phyloP scores from a whole-genome alignment of 2,797 vertebrate species.

The Aotus griseimembra region DNA sequence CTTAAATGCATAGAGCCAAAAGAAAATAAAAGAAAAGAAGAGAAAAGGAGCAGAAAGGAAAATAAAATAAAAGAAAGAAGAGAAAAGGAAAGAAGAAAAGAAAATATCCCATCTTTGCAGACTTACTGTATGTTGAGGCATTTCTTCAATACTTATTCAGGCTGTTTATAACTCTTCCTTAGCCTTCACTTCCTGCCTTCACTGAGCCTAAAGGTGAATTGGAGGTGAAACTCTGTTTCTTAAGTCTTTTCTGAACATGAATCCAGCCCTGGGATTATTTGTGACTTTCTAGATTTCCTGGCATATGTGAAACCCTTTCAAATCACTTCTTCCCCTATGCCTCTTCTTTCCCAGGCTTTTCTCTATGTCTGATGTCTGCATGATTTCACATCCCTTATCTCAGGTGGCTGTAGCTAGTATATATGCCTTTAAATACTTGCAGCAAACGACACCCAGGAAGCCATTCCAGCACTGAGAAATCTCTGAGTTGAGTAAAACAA shows the following conservation, averaged over 20 bases:
- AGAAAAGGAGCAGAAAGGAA: too few species aligned
- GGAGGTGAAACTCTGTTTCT: background rate
- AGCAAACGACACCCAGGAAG: background rate
- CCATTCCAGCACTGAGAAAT: background rate
- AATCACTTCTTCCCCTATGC: background rate
- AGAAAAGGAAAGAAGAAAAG: too few species aligned
- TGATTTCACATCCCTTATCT: background rate
- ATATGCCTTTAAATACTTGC: background rate
- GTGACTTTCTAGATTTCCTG: background rate
- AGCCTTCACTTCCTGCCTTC: background rate
- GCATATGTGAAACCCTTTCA: background rate
- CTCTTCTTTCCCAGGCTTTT: background rate
- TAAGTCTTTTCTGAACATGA: background rate
- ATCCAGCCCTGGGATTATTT: background rate
- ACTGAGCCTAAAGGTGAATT: background rate
- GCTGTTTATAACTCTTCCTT: background rate
- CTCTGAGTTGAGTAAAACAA: background rate
- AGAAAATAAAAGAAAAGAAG: background rate
- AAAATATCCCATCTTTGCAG: background rate
- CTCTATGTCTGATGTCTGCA: background rate
- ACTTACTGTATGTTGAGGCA: background rate
- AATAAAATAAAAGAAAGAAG: too few species aligned
- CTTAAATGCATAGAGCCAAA: background rate
- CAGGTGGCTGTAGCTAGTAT: background rate
- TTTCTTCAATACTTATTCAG: background rate